Evolutionary conservation across 2,797 vertebrate species (phyloP), one percentile per base, ranked within the genome.

Genomic region (Eulemur coronatus): DNA sequence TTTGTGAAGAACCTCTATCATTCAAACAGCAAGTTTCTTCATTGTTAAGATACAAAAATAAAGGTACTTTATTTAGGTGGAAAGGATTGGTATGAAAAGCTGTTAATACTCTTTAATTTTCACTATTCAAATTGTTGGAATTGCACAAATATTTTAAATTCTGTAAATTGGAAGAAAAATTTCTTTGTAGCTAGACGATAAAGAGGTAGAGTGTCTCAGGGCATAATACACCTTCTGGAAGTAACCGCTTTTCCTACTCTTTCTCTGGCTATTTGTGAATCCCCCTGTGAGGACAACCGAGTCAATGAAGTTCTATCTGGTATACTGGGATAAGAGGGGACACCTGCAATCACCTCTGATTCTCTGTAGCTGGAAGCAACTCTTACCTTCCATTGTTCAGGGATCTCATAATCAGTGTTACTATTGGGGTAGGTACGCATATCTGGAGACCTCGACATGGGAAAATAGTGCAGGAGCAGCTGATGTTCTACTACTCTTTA

Each of bases 1-100:
- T 98, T 97, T 97, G n/a, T 63, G 98, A 96, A 98, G 96, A 98
- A 97, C 96, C 73, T 52, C 76, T 26, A 92, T 96, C 63, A 80
- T 59, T 97, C 82, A 96, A 97, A 84, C 63, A 70, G 38, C 55
- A 97, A 97, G 69, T 91, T 57, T 96, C 70, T 84, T 85, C 84
- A 95, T 96, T 97, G 94, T 33, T 81, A 75, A 70, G 52, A 18
- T 33, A 85, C n/a, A 95, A 97, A 94, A 0, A 35, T 89, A 59
- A 65, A 65, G 46, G 69, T 52, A 57, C 28, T 38, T 38, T 96
- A 96, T 97, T 86, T 43, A 88, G 72, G 75, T 94, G 79, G 97
- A 84, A 41, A 1, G 11, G 38, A 11, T 81, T 52, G 50, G 6
- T 97, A 48, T 79, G 96, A 79, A 98, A 98, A 70, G 63, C 84